These are phyloP conservation scores for Bellardia bayeri DNA, from an alignment of 2,888 invertebrate genomes.

Conservation along the genomic window DNA sequence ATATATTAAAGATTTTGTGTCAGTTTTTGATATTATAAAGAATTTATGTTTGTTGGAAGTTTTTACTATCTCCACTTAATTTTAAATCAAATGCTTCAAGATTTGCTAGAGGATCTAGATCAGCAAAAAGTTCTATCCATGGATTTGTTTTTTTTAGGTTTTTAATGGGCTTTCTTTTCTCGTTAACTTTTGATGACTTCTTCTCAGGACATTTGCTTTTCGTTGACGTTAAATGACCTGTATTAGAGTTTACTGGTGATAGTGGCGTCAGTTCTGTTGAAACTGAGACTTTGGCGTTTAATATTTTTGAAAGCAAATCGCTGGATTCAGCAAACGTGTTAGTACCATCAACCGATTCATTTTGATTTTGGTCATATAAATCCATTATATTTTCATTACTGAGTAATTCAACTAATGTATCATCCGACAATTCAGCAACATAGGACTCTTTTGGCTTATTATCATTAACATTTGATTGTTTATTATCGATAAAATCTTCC, in stretches of 20 bases:
- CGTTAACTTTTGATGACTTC: neutral
- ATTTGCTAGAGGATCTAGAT: constrained; percentile 81
- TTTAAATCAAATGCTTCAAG: constrained; percentile 82
- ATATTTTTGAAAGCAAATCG: constrained; percentile 18
- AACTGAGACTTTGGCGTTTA: neutral
- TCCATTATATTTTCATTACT: constrained; percentile 75
- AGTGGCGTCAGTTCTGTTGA: neutral
- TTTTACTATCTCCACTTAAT: constrained; percentile 78
- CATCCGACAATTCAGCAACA: constrained; percentile 70
- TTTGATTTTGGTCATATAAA: constrained; percentile 18
- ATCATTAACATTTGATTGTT: constrained; percentile 55
- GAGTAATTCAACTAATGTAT: constrained; percentile 78
- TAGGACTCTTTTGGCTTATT: neutral
- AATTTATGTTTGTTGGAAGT: constrained; percentile 80
- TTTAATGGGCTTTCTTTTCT: constrained; percentile 44
- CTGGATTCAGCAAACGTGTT: neutral
- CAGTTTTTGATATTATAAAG: no score
- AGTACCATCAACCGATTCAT: neutral
- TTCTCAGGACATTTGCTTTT: neutral
- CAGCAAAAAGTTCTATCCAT: constrained; percentile 82
- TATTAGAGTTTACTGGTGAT: constrained; percentile 2
- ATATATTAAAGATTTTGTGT: no score
- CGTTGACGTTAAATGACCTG: neutral
- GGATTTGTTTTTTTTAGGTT: constrained; percentile 75
- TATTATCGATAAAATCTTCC: constrained; percentile 78